Evolutionary conservation across 2,113 vertebrate species (phyloP).

Genomic region (Amazona vittata): DNA sequence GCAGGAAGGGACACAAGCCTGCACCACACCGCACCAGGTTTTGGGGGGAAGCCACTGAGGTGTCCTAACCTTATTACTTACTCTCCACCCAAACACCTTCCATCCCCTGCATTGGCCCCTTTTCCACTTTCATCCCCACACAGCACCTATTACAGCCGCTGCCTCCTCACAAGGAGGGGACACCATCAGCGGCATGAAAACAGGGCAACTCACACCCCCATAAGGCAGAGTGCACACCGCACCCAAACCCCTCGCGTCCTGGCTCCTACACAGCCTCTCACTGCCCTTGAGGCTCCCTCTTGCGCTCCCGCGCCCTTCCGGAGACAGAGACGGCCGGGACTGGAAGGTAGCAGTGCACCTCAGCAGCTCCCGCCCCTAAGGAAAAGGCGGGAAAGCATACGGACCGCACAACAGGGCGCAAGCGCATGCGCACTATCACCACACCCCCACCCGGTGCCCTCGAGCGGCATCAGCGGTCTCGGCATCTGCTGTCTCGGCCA

Average conservation of each 20-base stretch:
- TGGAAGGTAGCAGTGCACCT: fast-evolving
- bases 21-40: fast-evolving
- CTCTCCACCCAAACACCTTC: not conserved
- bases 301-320: fast-evolving
- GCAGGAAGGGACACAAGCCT: not conserved
- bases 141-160: not conserved
- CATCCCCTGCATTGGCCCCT: fast-evolving
- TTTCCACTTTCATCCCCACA: fast-evolving
- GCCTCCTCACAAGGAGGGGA: not conserved
- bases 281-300: too few relatives aligned
- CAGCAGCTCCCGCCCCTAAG: not conserved
- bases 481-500: fast-evolving
- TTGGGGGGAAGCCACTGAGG: fast-evolving
- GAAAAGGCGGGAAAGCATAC: not conserved
- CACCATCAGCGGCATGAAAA: fast-evolving
- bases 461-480: fast-evolving
- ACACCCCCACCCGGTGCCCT: too few relatives aligned
- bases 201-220: fast-evolving
- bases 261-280: fast-evolving
- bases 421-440: not conserved
- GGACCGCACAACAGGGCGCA: fast-evolving
- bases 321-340: fast-evolving
- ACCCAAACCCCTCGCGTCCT: fast-evolving
- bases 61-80: not conserved
- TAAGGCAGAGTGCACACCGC: fast-evolving